A percentile compares a stretch with the other conserved stretches of the same genome.
Evolutionary conservation across 2,888 invertebrate genomes (phyloP).

Genomic region (Volucella zonaria): DNA sequence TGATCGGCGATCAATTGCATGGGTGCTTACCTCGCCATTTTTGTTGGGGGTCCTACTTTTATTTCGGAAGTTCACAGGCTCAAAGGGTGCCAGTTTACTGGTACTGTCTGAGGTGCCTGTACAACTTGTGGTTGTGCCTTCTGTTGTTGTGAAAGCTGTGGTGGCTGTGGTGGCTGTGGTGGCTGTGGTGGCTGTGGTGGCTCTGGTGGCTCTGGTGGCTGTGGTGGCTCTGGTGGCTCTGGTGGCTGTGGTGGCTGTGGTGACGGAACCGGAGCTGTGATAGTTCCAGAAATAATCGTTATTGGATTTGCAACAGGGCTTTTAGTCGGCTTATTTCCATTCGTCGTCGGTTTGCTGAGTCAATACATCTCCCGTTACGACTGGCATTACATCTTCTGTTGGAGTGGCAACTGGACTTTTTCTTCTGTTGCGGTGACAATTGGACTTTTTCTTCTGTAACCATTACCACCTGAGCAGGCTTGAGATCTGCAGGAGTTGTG

Average conservation of each 20-base stretch:
- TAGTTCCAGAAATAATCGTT: not conserved
- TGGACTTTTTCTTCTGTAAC: conserved; percentile 73
- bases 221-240: no score
- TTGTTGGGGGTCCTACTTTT: conserved; percentile 77
- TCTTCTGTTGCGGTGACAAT: conserved; percentile 40
- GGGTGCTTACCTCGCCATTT: conserved; percentile 78
- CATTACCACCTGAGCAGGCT: conserved; percentile 76
- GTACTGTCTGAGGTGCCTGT: conserved; percentile 33
- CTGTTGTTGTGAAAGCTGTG: conserved; percentile 44
- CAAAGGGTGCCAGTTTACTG: conserved; percentile 74
- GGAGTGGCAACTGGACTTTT: no score
- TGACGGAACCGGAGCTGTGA: conserved; percentile 21
- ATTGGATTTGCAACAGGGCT: conserved; percentile 8
- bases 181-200: no score
- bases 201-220: no score
- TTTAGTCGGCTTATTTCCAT: conserved; percentile 22
- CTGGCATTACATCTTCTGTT: conserved; percentile 4
- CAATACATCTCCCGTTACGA: conserved; percentile 28
- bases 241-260: conserved; percentile 13
- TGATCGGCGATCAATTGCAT: conserved; percentile 81
- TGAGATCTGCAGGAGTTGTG: conserved; percentile 78
- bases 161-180: no score
- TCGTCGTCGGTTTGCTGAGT: conserved; percentile 51
- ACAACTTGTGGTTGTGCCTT: conserved; percentile 72
- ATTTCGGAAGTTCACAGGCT: conserved; percentile 78